Base-by-base conservation (phyloP, 2,888 invertebrate genomes). In the Ryuthela nishihirai region DNA sequence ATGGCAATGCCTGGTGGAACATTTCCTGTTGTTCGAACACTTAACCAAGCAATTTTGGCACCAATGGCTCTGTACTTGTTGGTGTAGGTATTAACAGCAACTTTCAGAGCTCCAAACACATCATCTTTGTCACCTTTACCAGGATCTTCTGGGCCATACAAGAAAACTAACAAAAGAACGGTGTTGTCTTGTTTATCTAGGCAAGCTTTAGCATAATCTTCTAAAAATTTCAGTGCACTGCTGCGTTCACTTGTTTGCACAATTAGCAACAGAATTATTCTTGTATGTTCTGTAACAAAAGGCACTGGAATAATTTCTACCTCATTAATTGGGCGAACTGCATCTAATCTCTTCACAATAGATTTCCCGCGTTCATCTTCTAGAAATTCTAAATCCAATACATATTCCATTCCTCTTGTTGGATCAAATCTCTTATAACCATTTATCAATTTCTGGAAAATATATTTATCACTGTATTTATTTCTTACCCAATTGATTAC, bases 231-330 rank as follows among this genome's bases (percentile, higher is more conserved):
- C 20, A 80, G 72, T 3, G 83, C 82, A 46, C 82, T 81, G 77
- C 70, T 70, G 4, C 70, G 47, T 26, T 74, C 70, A 20, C 67
- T 64, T 12, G 67, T 67, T 24, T 81, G 80, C 3, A 88, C 79
- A 0, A 86, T 84, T 64, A 94, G 74, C 66, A 95, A 75, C 64
- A 94, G 78, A 54, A 84, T 82, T 4, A 95, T 81, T 65, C 88
- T 80, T 5, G 87, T 85, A 74, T 86, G 89, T 79, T 98, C 97
- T 0, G 95, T 97, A 1, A 97, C 95, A 76, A 95, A 97, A 0
- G 94, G 95, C 72, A 92, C 88, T 17, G 88, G 85, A 34, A 94
- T 82, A 56, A 97, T 83, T 72, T 95, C 91, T 7, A 92, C 88
- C 56, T 85, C 83, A 15, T 91, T 91, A 52, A 97, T 77, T 12